These are phyloP conservation scores for Drosophila burlai DNA, from an alignment of 1,140 invertebrate genomes.

Conservation along the genomic window DNA sequence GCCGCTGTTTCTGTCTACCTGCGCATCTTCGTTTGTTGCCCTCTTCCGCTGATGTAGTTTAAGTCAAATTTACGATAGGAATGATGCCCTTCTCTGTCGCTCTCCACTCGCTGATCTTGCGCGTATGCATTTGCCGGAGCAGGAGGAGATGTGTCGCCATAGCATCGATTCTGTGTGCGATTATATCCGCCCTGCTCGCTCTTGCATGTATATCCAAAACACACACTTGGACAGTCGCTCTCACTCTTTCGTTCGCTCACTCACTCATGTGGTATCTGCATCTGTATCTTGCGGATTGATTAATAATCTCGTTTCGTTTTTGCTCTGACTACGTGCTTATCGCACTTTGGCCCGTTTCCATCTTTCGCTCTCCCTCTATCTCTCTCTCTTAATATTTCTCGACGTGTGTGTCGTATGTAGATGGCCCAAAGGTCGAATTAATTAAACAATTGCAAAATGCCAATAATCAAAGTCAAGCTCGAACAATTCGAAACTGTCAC, in stretches of 20 bases:
- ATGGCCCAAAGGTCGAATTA: slow-evolving; percentile 70
- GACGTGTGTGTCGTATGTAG: slow-evolving; percentile 20
- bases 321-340: slow-evolving; percentile 76
- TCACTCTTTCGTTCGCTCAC: neutral
- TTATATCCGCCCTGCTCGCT: slow-evolving; percentile 42
- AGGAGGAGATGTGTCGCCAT: slow-evolving; percentile 79
- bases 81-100: slow-evolving; percentile 7
- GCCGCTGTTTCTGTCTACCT: slow-evolving; percentile 53
- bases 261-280: slow-evolving; percentile 65
- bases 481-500: neutral
- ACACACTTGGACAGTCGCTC: neutral
- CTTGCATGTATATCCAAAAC: slow-evolving; percentile 26
- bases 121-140: slow-evolving; percentile 68
- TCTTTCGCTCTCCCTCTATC: slow-evolving; percentile 60
- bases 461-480: slow-evolving; percentile 32
- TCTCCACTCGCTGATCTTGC: slow-evolving; percentile 59
- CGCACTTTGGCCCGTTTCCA: slow-evolving; percentile 73
- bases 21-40: slow-evolving; percentile 10
- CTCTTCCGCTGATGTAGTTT: slow-evolving; percentile 69
- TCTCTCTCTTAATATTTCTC: slow-evolving; percentile 3
- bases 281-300: slow-evolving; percentile 81
- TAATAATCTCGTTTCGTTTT: slow-evolving; percentile 80
- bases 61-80: slow-evolving; percentile 76
- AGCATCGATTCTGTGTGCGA: slow-evolving; percentile 62
- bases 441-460: slow-evolving; percentile 70